Evolutionary conservation across 2,888 invertebrate genomes (phyloP).

Genomic region (Pseudococcus jackbeardsleyi): DNA sequence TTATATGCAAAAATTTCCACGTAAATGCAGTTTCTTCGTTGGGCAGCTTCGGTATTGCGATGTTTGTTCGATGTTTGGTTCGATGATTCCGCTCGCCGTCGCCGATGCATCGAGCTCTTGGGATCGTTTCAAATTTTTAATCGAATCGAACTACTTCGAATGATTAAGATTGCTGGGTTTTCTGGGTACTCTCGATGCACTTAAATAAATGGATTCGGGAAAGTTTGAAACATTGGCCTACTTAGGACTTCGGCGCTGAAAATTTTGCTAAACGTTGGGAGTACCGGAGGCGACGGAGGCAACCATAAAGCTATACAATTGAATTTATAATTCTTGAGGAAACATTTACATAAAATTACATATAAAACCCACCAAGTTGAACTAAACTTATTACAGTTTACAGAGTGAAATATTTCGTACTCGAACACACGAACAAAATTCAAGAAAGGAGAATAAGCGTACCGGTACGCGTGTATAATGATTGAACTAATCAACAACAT

Average conservation of each 20-base stretch:
- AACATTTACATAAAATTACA: constrained; percentile 15
- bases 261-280: not conserved
- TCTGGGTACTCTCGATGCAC: not conserved
- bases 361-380: not conserved
- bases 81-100: no score
- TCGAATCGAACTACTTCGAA: not conserved
- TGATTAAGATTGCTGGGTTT: not conserved
- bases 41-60: not conserved
- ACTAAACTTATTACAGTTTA: not conserved
- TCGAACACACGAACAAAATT: not conserved
- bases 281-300: not conserved
- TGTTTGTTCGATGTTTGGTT: no score
- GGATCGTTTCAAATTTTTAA: constrained; percentile 23
- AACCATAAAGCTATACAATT: not conserved
- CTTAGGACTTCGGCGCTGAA: not conserved
- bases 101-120: not conserved
- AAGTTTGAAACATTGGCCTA: not conserved
- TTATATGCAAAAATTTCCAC: constrained; percentile 39
- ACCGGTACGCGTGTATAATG: not conserved
- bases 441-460: not conserved
- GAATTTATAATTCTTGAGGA: not conserved
- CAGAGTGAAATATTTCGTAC: not conserved
- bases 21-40: not conserved
- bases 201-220: not conserved
- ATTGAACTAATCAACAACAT: constrained; percentile 12